phyloP scores from a whole-genome alignment of 2,888 invertebrate species.

The Gandaritis pyraliata region DNA sequence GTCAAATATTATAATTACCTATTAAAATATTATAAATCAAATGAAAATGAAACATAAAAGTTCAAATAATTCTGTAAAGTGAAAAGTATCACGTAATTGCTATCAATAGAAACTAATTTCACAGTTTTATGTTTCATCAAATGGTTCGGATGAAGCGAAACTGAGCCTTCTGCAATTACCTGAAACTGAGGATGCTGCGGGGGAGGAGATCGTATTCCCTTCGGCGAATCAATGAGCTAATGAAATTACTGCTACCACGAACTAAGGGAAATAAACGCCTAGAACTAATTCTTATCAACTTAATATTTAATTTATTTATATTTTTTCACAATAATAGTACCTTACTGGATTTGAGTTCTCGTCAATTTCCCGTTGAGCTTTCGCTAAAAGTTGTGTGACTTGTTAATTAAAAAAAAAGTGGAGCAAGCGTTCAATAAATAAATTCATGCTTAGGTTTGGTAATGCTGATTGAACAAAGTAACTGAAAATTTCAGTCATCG shows the following conservation, averaged over 20 bases:
- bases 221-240: constrained; percentile 6
- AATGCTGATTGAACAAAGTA: neutral
- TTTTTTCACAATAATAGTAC: too few species aligned
- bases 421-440: neutral
- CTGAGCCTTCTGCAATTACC: constrained; percentile 7
- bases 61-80: too few species aligned
- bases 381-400: too few species aligned
- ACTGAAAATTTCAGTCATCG: neutral
- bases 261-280: too few species aligned
- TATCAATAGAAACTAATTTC: constrained; percentile 2
- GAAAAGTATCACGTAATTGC: neutral
- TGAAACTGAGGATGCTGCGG: constrained; percentile 6
- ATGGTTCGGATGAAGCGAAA: constrained; percentile 6
- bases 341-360: too few species aligned
- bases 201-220: constrained; percentile 9
- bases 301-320: too few species aligned
- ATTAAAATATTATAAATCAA: too few species aligned
- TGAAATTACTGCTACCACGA: neutral
- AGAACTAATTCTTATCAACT: too few species aligned
- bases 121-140: constrained; percentile 7
- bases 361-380: too few species aligned
- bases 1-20: too few species aligned
- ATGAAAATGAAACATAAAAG: too few species aligned
- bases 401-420: too few species aligned
- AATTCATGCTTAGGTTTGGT: neutral